These are phyloP conservation scores for Notospermus geniculatus DNA, from an alignment of 1,140 invertebrate genomes.

Conservation along the genomic window DNA sequence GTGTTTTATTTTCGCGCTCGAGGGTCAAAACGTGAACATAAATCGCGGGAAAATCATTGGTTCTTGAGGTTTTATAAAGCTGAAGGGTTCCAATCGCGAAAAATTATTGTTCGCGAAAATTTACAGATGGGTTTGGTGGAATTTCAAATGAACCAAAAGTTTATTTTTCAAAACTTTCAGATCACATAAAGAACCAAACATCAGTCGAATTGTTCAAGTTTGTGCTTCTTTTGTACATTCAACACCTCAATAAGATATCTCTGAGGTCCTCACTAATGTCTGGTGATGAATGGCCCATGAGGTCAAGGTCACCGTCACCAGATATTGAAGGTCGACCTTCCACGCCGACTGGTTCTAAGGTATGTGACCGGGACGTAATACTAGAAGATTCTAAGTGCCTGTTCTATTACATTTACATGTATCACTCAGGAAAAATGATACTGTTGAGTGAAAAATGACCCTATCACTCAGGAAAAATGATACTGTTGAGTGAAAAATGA, in stretches of 20 bases:
- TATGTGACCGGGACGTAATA: slow-evolving; percentile 16
- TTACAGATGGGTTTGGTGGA: too few relatives aligned
- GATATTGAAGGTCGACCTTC: not conserved
- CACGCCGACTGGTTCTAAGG: slow-evolving; percentile 19
- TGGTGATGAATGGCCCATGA: slow-evolving; percentile 53
- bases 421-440: too few relatives aligned
- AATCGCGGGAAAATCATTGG: too few relatives aligned
- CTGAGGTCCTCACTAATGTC: slow-evolving; percentile 51
- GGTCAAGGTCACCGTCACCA: slow-evolving; percentile 14
- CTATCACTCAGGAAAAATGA: too few relatives aligned
- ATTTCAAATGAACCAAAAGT: not conserved
- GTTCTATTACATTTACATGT: too few relatives aligned
- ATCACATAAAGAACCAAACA: slow-evolving; percentile 33
- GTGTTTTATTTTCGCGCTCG: too few relatives aligned
- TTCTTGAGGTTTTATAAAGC: too few relatives aligned
- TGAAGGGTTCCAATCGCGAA: too few relatives aligned
- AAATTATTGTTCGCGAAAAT: too few relatives aligned
- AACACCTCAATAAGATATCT: slow-evolving; percentile 53
- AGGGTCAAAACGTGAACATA: too few relatives aligned
- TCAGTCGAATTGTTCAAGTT: slow-evolving; percentile 47
- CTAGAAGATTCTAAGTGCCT: not conserved
- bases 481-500: too few relatives aligned
- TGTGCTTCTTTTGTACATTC: slow-evolving; percentile 53
- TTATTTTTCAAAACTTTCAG: slow-evolving; percentile 39
- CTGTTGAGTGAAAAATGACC: too few relatives aligned